Evolutionary conservation across 2,797 vertebrate genomes (phyloP).

Genomic region (Liparis tanakae): DNA sequence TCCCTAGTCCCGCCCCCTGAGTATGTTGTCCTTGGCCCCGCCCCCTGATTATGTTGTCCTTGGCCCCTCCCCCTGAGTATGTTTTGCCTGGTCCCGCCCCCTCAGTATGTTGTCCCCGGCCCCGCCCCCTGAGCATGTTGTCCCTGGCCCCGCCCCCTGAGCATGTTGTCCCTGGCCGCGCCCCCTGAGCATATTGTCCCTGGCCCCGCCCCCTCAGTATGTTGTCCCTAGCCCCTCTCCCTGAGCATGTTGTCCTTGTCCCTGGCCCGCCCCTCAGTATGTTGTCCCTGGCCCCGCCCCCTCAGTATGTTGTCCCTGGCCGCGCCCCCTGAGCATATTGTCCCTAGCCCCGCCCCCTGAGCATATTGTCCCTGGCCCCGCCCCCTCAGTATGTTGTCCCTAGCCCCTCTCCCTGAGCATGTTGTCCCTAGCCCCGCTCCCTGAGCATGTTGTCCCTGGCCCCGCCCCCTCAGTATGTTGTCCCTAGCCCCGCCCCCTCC

Average conservation of each 20-base stretch:
- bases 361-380: not conserved
- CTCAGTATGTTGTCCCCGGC: no score
- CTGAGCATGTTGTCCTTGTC: no score
- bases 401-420: no score
- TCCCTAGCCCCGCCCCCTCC: constrained; percentile 1
- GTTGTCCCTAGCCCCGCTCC: no score
- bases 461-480: not conserved
- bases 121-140: not conserved
- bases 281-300: not conserved
- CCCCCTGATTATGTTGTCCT: not conserved
- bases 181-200: no score
- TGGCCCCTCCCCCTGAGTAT: no score
- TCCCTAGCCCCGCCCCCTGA: no score
- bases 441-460: no score
- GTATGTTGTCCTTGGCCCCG: no score
- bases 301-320: not conserved
- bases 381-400: not conserved
- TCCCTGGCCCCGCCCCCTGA: constrained; percentile 15
- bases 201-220: not conserved
- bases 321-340: no score
- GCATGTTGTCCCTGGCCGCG: not conserved
- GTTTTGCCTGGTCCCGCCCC: no score
- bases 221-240: not conserved
- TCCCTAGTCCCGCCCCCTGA: no score
- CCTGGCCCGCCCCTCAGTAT: not conserved